These are phyloP conservation scores for Drosophila mettleri DNA, from an alignment of 2,888 invertebrate genomes.

Conservation along the genomic window DNA sequence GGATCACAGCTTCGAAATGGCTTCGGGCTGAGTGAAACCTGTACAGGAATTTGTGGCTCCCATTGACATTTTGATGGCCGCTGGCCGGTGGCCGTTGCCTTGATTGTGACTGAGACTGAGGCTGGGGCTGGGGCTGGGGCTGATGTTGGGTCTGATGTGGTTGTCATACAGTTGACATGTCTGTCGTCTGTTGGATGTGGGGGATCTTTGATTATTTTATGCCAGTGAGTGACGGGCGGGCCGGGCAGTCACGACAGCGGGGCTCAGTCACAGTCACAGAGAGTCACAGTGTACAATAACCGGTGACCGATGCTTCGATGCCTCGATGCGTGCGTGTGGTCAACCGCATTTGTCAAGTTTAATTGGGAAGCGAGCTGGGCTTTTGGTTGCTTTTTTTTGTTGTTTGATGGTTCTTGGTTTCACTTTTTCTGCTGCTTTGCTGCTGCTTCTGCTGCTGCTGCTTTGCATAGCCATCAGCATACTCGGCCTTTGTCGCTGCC, in stretches of 20 bases:
- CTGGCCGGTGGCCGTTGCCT: constrained; percentile 5
- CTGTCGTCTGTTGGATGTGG: constrained; percentile 46
- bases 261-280: constrained; percentile 18
- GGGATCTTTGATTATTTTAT: constrained; percentile 74
- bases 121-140: background rate
- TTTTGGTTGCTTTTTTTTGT: constrained; percentile 33
- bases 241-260: constrained; percentile 55
- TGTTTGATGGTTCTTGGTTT: constrained; percentile 56
- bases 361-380: constrained; percentile 74
- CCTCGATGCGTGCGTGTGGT: constrained; percentile 74
- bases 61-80: constrained; percentile 46
- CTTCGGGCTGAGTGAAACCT: constrained; percentile 25
- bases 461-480: constrained; percentile 60
- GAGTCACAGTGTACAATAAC: constrained; percentile 18
- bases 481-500: background rate
- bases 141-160: constrained; percentile 63
- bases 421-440: constrained; percentile 54
- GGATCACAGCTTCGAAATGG: constrained; percentile 10
- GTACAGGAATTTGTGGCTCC: constrained; percentile 47
- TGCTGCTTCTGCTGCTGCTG: constrained; percentile 41
- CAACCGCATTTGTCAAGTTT: constrained; percentile 82
- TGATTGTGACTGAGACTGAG: background rate
- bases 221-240: constrained; percentile 52
- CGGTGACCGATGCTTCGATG: constrained; percentile 17
- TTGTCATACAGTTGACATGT: constrained; percentile 75